These are phyloP conservation scores for Entosphenus tridentatus DNA, from an alignment of 2,113 vertebrate genomes.

Conservation along the genomic window DNA sequence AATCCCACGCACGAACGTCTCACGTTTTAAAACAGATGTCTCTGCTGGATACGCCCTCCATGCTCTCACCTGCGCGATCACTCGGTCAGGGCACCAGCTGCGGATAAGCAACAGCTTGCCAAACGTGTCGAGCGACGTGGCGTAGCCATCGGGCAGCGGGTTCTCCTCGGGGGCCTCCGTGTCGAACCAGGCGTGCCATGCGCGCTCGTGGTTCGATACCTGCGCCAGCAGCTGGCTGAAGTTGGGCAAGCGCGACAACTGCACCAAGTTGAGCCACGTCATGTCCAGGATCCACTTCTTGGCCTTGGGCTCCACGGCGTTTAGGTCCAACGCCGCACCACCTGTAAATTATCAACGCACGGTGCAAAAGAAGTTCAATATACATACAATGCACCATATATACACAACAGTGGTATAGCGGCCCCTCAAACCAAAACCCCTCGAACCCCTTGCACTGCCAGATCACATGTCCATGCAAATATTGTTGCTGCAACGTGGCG, in stretches of 20 bases:
- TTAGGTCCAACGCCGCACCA: constrained; percentile 41
- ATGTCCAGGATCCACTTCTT: constrained; percentile 45
- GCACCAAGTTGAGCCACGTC: constrained; percentile 48
- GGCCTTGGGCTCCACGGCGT: constrained; percentile 39
- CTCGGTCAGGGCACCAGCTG: constrained; percentile 45
- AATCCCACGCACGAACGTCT: too few relatives aligned
- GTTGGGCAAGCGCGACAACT: constrained; percentile 28
- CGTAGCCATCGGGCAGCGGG: constrained; percentile 32
- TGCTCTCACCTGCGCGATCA: constrained; percentile 30
- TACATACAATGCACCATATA: too few relatives aligned
- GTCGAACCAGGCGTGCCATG: constrained; percentile 45
- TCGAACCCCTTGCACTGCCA: too few relatives aligned
- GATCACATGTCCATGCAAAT: too few relatives aligned
- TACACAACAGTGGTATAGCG: too few relatives aligned
- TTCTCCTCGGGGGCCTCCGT: constrained; percentile 29
- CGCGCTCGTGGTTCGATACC: constrained; percentile 30
- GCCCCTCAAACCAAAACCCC: too few relatives aligned
- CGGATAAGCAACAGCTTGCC: constrained; percentile 38
- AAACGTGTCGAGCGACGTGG: constrained; percentile 31
- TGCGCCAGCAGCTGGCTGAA: constrained; percentile 32
- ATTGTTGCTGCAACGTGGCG: too few relatives aligned
- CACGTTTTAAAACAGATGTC: too few relatives aligned
- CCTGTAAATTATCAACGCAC: constrained; percentile 18
- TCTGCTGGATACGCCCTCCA: not conserved
- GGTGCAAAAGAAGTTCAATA: too few relatives aligned